Evolutionary conservation across 1,140 invertebrate species (phyloP), one percentile per base, ranked within the genome.

Genomic region (Brachionus rotundiformis): DNA sequence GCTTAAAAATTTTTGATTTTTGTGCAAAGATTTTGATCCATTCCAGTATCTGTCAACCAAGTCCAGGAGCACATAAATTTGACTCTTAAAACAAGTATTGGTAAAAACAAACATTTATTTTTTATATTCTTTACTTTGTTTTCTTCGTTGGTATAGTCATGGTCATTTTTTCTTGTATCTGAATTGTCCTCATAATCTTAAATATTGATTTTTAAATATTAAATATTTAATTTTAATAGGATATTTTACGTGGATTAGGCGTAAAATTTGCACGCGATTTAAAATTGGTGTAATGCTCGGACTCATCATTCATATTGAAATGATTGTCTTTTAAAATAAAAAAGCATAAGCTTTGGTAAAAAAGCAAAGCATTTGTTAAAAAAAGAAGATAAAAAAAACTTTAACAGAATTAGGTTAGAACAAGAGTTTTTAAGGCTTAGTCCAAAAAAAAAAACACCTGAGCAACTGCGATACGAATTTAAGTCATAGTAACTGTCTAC

Each of bases 21-120:
- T 87, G 76, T 87, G 86, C 33, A 88, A 82, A 25, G 87, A 88
- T 77, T 86, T 87, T 3, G 86, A 83, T 0, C 87, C 87, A 84
- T 88, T 88, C 87, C 87, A 88, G 81, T 88, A 87, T 80, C 85
- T 83, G 81, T 88, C 87, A 2, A 86, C 87, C 4, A 88, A 82
- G 76, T 87, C 86, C 33, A 82, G 75, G 10, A 83, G 71, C 23
- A 71, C 16, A 36, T 54, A 83, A 23, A 83, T 65, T 54, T 61
- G 27, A 11, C 49, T 25, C 54, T 63, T 63, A n/a, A 39, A 25
- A 44, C 36, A 47, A 33, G 2, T 27, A 41, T 36, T 68, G 2
- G 19, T 7, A 68, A 0, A 33, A 16, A 16, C 36, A 36, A n/a
- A 16, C 1, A 6, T 7, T 68, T 68, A 3, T 36, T 16, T 19